These are phyloP conservation scores for Anadara kagoshimensis DNA, from an alignment of 1,140 invertebrate genomes.

Conservation along the genomic window DNA sequence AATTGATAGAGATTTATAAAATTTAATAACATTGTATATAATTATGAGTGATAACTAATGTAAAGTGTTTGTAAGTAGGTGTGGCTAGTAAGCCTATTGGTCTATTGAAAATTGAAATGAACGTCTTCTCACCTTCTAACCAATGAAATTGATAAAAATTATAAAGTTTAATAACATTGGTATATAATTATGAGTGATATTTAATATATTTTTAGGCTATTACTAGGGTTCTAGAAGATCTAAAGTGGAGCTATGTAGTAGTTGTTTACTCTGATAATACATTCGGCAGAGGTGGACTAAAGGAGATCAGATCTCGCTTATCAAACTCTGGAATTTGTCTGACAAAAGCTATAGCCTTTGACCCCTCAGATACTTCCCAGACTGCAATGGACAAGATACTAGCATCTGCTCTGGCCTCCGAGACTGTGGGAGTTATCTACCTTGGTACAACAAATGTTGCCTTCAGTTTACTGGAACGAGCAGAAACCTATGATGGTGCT, in stretches of 20 bases:
- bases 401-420: conserved; percentile 33
- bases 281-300: conserved; percentile 61
- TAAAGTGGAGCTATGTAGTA: conserved; percentile 73
- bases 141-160: too few relatives aligned
- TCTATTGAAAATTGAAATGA: too few relatives aligned
- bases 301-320: conserved; percentile 57
- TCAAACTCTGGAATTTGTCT: conserved; percentile 60
- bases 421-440: conserved; percentile 56
- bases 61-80: too few relatives aligned
- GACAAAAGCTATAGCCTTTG: conserved; percentile 51
- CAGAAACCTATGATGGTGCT: conserved; percentile 32
- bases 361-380: conserved; percentile 39
- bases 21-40: too few relatives aligned
- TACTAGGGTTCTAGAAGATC: conserved; percentile 66
- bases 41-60: too few relatives aligned
- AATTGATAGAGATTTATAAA: too few relatives aligned
- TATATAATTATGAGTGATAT: too few relatives aligned
- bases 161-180: too few relatives aligned
- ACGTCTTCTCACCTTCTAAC: too few relatives aligned
- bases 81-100: too few relatives aligned
- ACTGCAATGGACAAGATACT: conserved; percentile 45
- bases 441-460: conserved; percentile 49
- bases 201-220: conserved; percentile 64
- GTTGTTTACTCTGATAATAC: conserved; percentile 72
- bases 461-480: conserved; percentile 45